phyloP scores from a whole-genome alignment of 1,140 invertebrate genomes.

The Cecropterus lyciades region DNA sequence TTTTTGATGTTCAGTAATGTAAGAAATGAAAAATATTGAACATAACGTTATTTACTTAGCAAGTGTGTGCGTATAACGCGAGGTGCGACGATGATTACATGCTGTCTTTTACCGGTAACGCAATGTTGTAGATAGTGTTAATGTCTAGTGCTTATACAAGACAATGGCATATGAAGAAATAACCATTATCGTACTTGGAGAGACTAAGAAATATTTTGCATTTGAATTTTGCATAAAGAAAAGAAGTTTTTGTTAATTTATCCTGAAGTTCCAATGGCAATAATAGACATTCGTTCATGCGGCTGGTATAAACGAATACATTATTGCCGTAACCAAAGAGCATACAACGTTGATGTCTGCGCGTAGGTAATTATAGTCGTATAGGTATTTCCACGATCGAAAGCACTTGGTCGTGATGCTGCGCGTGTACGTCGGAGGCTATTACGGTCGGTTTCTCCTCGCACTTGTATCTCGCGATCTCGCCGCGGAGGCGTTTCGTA shows the following conservation, averaged over 20 bases:
- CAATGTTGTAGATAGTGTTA: conserved; percentile 41
- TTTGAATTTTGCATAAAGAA: too few relatives aligned
- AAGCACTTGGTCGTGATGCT: conserved; percentile 50
- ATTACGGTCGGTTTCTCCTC: conserved; percentile 78
- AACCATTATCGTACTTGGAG: too few relatives aligned
- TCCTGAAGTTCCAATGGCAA: too few relatives aligned
- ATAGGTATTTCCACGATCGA: conserved; percentile 47
- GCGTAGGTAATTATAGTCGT: conserved; percentile 44
- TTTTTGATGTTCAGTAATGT: conserved; percentile 47
- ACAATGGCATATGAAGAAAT: conserved; percentile 51
- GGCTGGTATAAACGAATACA: too few relatives aligned
- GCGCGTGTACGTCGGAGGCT: conserved; percentile 55
- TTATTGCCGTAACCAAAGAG: conserved; percentile 11
- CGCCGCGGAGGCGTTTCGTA: conserved; percentile 66
- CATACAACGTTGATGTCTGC: conserved; percentile 17
- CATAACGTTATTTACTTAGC: conserved; percentile 66
- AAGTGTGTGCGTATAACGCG: conserved; percentile 63
- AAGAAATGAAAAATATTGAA: conserved; percentile 57
- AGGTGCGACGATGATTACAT: conserved; percentile 66
- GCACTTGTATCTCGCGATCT: conserved; percentile 69
- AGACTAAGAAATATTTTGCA: too few relatives aligned
- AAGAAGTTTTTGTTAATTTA: too few relatives aligned
- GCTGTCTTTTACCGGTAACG: conserved; percentile 65
- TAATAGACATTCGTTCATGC: too few relatives aligned
- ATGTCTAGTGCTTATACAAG: conserved; percentile 58